Evolutionary conservation across 2,113 vertebrate genomes (phyloP), one percentile per base, ranked within the genome.

Genomic region (Hiodon tergisus): DNA sequence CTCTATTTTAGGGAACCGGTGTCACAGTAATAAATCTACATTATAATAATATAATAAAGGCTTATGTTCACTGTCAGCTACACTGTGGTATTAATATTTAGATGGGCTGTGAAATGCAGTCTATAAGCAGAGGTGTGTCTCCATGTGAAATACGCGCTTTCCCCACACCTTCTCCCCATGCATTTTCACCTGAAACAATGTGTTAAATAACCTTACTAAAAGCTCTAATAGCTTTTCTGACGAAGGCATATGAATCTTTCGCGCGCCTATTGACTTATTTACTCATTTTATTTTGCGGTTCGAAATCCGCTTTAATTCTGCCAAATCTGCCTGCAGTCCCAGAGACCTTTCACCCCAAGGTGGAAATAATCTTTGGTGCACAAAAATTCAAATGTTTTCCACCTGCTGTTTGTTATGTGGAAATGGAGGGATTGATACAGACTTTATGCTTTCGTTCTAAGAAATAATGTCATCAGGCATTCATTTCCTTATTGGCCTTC

Each of bases 171-270:
- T 66, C 8, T 14, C 13, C 65, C 51, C 51, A 17, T 55, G 52
- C 14, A n/a, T 69, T 17, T 5, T 53, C 57, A 59, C 59, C 47
- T 14, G 55, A 50, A 70, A 77, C 11, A 46, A 58, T 75, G 14
- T 63, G 14, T n/a, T 69, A 67, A 54, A 52, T 53, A 71, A 60
- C 52, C 63, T 4, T 10, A 11, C 9, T 2, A 16, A 57, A 72
- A 63, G 71, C 61, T 67, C 17, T 78, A 68, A 79, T 78, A 58
- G 74, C 77, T 70, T 61, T 67, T 62, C 52, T 72, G 69, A 66
- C 16, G 77, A 73, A 16, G 52, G 47, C 63, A 67, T 74, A 81
- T 83, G 73, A 81, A 76, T 79, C 79, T 54, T 54, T 71, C 47
- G 13, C 74, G 14, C 6, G 60, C 6, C 67, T 74, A 81, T 81